Conservation (phyloP, 1,140 invertebrate species). For the Homalodisca vitripennis region DNA sequence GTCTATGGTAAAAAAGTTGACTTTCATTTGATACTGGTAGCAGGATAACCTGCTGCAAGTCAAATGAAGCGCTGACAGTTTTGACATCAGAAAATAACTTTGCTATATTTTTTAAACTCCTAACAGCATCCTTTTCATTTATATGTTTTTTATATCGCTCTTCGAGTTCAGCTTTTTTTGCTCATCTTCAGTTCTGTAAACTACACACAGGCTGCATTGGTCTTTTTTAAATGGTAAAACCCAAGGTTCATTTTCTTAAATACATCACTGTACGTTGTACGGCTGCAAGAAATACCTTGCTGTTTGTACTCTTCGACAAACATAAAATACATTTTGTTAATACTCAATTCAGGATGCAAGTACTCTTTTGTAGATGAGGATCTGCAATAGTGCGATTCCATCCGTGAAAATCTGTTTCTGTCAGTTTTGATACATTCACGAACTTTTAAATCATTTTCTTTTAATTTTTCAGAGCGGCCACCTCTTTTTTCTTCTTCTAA, state of each 20-base stretch:
- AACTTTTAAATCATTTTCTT: no score
- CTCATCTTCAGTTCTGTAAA: constrained; percentile 11
- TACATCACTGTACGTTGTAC: constrained; percentile 6
- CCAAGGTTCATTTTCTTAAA: constrained; percentile 12
- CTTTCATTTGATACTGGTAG: no score
- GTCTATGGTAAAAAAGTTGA: no score
- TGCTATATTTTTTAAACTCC: neutral
- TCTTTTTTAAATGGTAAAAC: constrained; percentile 14
- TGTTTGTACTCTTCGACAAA: constrained; percentile 8
- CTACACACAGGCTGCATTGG: constrained; percentile 9
- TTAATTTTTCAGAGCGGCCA: no score
- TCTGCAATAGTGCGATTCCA: constrained; percentile 8
- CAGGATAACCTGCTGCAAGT: constrained; percentile 17
- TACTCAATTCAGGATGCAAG: neutral
- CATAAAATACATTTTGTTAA: constrained; percentile 9
- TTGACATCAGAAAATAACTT: constrained; percentile 4
- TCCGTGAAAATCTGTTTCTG: neutral
- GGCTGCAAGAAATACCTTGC: neutral
- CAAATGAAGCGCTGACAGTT: constrained; percentile 7
- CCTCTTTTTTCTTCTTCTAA: no score
- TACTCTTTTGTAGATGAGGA: constrained; percentile 4
- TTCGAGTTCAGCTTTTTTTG: constrained; percentile 4
- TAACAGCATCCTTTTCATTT: constrained; percentile 4
- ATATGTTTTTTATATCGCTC: neutral
- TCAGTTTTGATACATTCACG: neutral